phyloP scores from a whole-genome alignment of 2,113 vertebrate species.

The Tichodroma muraria region DNA sequence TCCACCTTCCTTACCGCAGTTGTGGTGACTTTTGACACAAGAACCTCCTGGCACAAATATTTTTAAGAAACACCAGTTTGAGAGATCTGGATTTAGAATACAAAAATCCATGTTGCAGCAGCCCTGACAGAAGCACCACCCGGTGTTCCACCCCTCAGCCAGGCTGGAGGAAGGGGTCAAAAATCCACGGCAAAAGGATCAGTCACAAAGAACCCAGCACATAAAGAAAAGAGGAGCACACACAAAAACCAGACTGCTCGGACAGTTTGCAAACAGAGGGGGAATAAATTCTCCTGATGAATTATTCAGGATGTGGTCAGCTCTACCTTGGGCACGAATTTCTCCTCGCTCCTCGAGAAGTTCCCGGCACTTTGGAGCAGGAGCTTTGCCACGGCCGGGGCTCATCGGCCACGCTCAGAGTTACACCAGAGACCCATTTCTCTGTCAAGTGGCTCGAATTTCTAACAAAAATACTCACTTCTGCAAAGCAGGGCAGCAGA shows the following conservation, averaged over 20 bases:
- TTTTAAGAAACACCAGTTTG: background rate
- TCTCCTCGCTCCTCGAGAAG: background rate
- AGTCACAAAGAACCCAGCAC: background rate
- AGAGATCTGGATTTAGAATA: background rate
- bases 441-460: background rate
- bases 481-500: background rate
- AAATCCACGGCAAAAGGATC: background rate
- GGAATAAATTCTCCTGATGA: background rate
- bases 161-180: background rate
- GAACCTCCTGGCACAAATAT: background rate
- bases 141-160: background rate
- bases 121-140: fast-evolving
- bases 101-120: background rate
- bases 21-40: background rate
- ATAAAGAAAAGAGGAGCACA: fast-evolving
- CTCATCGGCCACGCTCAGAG: too few relatives aligned
- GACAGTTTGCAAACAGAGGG: background rate
- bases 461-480: background rate
- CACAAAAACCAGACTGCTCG: background rate
- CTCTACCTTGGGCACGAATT: background rate
- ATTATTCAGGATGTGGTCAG: background rate
- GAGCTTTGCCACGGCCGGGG: fast-evolving
- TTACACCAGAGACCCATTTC: background rate
- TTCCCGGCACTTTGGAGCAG: background rate
- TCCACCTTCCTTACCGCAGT: background rate